Conservation (phyloP, 1,140 invertebrate species). For the Drosophila micromelanica region DNA sequence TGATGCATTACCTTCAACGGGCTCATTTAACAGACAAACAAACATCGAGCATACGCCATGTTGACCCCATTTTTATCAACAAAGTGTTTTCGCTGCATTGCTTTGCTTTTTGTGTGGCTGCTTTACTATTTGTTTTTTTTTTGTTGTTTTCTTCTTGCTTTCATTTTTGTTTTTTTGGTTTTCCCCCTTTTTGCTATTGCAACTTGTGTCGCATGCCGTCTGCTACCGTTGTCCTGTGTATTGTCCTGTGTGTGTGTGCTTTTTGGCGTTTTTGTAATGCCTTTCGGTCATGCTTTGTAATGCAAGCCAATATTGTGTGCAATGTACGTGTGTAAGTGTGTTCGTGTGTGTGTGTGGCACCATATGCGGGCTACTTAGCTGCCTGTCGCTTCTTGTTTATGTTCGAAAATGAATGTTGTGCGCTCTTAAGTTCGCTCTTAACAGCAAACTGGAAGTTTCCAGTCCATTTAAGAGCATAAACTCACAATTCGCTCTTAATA, state of each 20-base stretch:
- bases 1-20: slow-evolving; percentile 36
- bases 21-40: slow-evolving; percentile 46
- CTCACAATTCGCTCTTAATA: neutral
- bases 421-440: slow-evolving; percentile 39
- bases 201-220: slow-evolving; percentile 46
- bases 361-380: slow-evolving; percentile 34
- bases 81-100: slow-evolving; percentile 32
- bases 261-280: slow-evolving; percentile 53
- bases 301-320: slow-evolving; percentile 31
- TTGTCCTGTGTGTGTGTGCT: slow-evolving; percentile 39
- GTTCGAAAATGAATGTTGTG: slow-evolving; percentile 47
- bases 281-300: slow-evolving; percentile 53
- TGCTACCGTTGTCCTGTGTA: slow-evolving; percentile 31
- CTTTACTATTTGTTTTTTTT: neutral
- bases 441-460: slow-evolving; percentile 52
- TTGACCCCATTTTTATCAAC: slow-evolving; percentile 42
- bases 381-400: slow-evolving; percentile 55
- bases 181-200: slow-evolving; percentile 11
- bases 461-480: neutral
- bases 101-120: slow-evolving; percentile 23
- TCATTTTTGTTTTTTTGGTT: slow-evolving; percentile 4
- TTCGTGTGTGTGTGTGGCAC: slow-evolving; percentile 9
- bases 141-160: neutral
- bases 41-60: slow-evolving; percentile 45
- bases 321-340: slow-evolving; percentile 1